These are phyloP conservation scores for Nemopilema nomurai DNA, from an alignment of 30 jellyfish, hydroid and myxozoan genomes.

Conservation along the genomic window DNA sequence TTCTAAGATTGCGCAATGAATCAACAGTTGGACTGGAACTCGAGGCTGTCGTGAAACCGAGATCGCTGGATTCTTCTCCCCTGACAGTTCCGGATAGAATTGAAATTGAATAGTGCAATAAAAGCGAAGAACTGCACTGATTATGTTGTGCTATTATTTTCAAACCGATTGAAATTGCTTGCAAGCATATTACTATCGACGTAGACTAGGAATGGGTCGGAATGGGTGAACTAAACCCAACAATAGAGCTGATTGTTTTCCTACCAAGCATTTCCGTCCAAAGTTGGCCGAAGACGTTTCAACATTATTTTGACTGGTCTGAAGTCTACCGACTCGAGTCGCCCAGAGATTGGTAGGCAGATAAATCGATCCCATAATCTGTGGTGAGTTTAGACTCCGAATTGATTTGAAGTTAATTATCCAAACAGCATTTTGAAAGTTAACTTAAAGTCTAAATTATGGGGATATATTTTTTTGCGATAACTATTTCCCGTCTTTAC, in stretches of 20 bases:
- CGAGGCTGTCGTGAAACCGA: not conserved
- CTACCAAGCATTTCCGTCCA: not conserved
- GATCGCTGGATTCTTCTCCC: not conserved
- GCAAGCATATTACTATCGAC: not conserved
- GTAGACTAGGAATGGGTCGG: not conserved
- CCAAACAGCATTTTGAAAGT: no score
- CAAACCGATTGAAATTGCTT: not conserved
- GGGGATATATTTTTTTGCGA: no score
- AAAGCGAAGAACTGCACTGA: not conserved
- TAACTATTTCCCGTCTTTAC: no score
- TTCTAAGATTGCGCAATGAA: not conserved
- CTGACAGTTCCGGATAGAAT: not conserved
- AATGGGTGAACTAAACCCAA: not conserved
- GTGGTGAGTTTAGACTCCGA: not conserved
- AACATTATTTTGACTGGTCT: not conserved
- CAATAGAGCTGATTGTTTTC: not conserved
- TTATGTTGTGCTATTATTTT: not conserved
- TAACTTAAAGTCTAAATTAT: no score
- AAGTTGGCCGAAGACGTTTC: not conserved
- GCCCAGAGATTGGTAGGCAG: not conserved
- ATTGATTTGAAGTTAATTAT: no score
- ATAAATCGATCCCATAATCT: not conserved
- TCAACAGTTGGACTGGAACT: not conserved
- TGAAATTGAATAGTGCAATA: not conserved
- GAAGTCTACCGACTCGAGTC: not conserved